phyloP scores from a whole-genome alignment of 23 tunicate genomes.

The Corella eumyota region DNA sequence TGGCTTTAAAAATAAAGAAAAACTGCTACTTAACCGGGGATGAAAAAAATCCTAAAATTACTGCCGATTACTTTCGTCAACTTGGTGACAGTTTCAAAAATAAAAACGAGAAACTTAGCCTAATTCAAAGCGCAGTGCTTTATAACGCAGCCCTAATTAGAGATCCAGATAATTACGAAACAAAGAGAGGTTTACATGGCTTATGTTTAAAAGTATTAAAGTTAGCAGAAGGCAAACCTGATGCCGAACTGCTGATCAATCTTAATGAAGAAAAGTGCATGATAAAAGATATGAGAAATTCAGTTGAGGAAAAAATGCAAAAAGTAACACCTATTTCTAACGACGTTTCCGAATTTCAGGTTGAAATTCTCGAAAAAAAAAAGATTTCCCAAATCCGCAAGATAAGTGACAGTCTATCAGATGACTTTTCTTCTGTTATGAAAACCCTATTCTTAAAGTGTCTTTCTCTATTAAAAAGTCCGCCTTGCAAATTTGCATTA shows the following conservation, averaged over 20 bases:
- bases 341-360: no score
- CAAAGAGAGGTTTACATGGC: constrained; percentile 10
- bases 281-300: not conserved
- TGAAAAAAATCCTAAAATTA: constrained; percentile 32
- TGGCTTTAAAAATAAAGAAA: constrained; percentile 4
- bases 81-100: constrained; percentile 23
- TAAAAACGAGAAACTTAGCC: constrained; percentile 21
- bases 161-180: constrained; percentile 22
- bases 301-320: not conserved
- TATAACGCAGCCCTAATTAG: constrained; percentile 28
- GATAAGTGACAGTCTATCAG: no score
- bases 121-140: constrained; percentile 40
- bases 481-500: constrained; percentile 23
- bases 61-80: constrained; percentile 33
- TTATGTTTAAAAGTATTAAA: constrained; percentile 12
- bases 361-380: no score
- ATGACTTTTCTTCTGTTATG: constrained; percentile 2
- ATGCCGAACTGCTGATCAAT: not conserved
- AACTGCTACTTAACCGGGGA: constrained; percentile 32
- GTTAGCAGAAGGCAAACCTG: constrained; percentile 10
- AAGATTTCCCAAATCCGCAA: no score
- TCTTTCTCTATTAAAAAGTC: constrained; percentile 5
- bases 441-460: constrained; percentile 1
- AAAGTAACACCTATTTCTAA: no score
- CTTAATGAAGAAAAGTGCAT: not conserved